Evolutionary conservation across 2,113 vertebrate genomes (phyloP), one percentile per base, ranked within the genome.

Genomic region (Edolisoma coerulescens): DNA sequence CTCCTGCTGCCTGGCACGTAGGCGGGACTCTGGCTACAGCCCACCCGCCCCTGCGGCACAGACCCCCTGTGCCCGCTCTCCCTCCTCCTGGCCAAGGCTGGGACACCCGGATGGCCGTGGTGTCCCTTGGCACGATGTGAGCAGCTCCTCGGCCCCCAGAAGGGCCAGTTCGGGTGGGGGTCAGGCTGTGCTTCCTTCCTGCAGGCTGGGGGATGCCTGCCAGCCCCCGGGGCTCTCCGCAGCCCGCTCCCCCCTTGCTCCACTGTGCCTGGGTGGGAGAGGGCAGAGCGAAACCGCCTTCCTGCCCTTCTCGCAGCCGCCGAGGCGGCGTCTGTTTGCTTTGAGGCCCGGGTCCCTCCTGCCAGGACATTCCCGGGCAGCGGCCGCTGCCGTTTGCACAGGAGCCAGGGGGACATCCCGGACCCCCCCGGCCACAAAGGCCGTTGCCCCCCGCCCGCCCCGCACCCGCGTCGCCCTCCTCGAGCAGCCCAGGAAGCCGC

Each of bases 311-410:
- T 89, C 78, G 23, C 84, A 11, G 0, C 85, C 68, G 37, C 92
- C 53, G 50, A 10, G 42, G 26, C 37, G 16, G 80, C 53, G 65
- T 79, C 67, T 96, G 90, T 97, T 96, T 96, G 94, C 92, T 94
- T 95, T 96, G 96, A 94, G 96, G 95, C 94, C 95, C 89, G 65
- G 71, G 64, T 90, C 91, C 92, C 94, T 93, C 86, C 89, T 95
- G 95, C 88, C 93, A 95, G 96, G 86, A 93, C 88, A 93, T 93
- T 95, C 90, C 87, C 94, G 47, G 90, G 90, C 96, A 93, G 90
- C 59, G 50, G 64, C 80, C 60, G 79, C 80, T 18, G 80, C 89
- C 24, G 32, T 30, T 37, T 8, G 79, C 76, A 14, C 45, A 47
- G 64, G 14, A 92, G 86, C 53, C 6, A 4, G 26, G 70, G 90